Evolutionary conservation across 2,888 invertebrate genomes (phyloP), one percentile per base, ranked within the genome.

Genomic region (Nephrotoma flavescens): DNA sequence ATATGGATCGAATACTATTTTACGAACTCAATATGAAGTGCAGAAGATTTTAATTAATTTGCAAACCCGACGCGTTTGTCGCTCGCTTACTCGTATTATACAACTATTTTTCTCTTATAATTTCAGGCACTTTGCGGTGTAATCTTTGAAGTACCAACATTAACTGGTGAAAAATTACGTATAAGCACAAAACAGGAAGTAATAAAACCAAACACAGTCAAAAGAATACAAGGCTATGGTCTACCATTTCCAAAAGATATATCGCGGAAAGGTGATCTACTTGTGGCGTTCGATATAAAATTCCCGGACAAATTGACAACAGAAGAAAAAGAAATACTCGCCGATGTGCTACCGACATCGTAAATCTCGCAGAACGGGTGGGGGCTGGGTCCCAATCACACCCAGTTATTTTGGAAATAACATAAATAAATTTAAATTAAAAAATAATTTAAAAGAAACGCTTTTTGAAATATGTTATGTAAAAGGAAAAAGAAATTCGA

Each of bases 191-290:
- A 95, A 89, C 94, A 94, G 89, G 97, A 97, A 92, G 94, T 97
- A 87, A 95, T 98, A 88, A 98, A 97, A 92, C 98, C 99, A 83
- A 96, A 95, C 90, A 96, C 96, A 87, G 95, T 96, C 83, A 97
- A 97, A 91, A 94, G 97, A 91, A 96, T 99, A 90, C 96, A 96
- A 87, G 97, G 97, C 86, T 96, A 97, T 89, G 99, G 99, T 0
- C 92, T 99, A 88, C 99, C 99, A 6, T 94, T 96, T 91, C 98
- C 99, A 6, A 99, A 99, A 92, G 98, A 98, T 90, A 96, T 97
- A 4, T 94, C 95, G 47, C 94, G 96, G 90, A 96, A 96, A 92
- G 99, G 99, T 87, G 98, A 99, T 92, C 93, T 99, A 15, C 93
- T 99, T 87, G 96, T 99, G 57, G 96, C 96, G 88, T 99, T 99